These are phyloP conservation scores for Mola mola DNA, from an alignment of 2,113 vertebrate genomes.

Conservation along the genomic window DNA sequence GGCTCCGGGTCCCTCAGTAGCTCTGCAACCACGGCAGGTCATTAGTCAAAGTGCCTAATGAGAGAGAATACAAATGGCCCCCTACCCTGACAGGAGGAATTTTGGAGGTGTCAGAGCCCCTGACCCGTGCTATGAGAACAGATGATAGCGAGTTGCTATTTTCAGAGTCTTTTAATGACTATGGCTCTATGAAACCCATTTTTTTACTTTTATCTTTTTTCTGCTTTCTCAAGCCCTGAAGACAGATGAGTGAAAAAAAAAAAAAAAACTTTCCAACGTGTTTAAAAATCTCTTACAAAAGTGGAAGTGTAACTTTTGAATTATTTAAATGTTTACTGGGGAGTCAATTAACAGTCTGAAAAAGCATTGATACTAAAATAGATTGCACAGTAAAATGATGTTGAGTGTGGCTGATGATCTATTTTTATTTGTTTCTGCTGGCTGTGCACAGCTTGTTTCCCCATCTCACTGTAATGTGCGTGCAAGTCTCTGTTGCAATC, in stretches of 20 bases:
- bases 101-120: conserved; percentile 82
- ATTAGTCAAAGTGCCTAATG: conserved; percentile 81
- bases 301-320: conserved; percentile 62
- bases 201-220: conserved; percentile 71
- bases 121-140: conserved; percentile 83
- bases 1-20: conserved; percentile 75
- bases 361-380: conserved; percentile 55
- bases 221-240: conserved; percentile 54
- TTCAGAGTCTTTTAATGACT: conserved; percentile 87
- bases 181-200: conserved; percentile 78
- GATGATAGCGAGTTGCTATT: conserved; percentile 85
- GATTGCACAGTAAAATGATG: conserved; percentile 37
- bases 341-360: conserved; percentile 58
- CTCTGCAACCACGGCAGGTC: conserved; percentile 74
- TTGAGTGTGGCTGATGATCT: conserved; percentile 49
- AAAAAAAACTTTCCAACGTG: conserved; percentile 34
- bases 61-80: conserved; percentile 81
- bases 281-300: conserved; percentile 52
- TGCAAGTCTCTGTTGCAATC: conserved; percentile 35
- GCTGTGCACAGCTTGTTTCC: conserved; percentile 37
- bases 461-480: conserved; percentile 16
- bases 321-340: conserved; percentile 71
- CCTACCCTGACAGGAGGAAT: conserved; percentile 83
- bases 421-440: conserved; percentile 62
- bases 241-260: conserved; percentile 35